These are phyloP conservation scores for Odocoileus hemionus DNA, from an alignment of 2,113 vertebrate genomes.

Conservation along the genomic window DNA sequence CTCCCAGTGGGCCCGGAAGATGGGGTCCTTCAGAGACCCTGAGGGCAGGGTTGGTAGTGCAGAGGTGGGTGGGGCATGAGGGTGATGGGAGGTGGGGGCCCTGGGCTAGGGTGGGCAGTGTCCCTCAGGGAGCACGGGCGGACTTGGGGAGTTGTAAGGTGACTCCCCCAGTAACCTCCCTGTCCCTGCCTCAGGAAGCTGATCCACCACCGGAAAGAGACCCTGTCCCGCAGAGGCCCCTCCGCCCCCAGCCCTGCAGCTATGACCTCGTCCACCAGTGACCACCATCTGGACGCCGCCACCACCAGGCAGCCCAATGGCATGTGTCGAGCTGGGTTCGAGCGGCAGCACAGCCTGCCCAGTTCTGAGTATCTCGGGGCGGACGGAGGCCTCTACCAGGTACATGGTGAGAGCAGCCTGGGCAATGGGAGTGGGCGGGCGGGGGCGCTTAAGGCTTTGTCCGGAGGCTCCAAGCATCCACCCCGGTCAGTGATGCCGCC, in stretches of 20 bases:
- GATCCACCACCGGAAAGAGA: constrained; percentile 98
- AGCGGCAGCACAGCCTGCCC: constrained; percentile 85
- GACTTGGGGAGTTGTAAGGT: not conserved
- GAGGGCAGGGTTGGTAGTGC: too few relatives aligned
- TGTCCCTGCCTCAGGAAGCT: constrained; percentile 85
- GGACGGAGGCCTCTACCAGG: constrained; percentile 90
- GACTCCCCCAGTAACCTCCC: not conserved
- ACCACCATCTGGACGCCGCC: constrained; percentile 88
- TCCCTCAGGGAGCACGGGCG: not conserved
- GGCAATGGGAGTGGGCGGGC: not conserved
- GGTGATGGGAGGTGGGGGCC: not conserved
- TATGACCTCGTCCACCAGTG: constrained; percentile 89
- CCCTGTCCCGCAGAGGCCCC: constrained; percentile 88
- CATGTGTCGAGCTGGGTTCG: constrained; percentile 77
- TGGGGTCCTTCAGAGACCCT: not conserved
- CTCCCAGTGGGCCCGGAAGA: not conserved
- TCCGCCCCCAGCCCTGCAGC: constrained; percentile 80
- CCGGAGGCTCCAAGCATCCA: not conserved
- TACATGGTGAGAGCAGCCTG: constrained; percentile 59
- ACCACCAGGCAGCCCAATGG: constrained; percentile 85
- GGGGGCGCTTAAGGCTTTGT: not conserved
- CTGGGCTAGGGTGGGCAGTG: not conserved
- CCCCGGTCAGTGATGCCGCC: rapidly evolving
- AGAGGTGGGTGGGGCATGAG: not conserved
- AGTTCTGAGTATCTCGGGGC: constrained; percentile 85